Conservation (phyloP, 2,888 invertebrate species). For the Apomyelois bistriatella region DNA sequence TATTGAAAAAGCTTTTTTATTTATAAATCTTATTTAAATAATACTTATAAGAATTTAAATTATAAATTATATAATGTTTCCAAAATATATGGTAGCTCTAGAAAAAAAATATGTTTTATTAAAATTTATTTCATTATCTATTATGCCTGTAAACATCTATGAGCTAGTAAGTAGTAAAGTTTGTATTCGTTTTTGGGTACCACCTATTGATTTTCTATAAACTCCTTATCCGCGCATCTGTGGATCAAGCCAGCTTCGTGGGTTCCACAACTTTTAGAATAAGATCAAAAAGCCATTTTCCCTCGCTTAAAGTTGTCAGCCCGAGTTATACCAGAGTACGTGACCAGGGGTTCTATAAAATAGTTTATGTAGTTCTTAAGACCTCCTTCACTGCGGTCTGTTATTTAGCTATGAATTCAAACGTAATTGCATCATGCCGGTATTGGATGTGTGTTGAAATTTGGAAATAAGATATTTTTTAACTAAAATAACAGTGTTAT, state of each 20-base stretch:
- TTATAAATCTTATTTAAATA: too few species aligned
- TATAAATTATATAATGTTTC: too few species aligned
- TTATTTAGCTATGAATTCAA: slow-evolving; percentile 21
- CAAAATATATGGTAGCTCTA: too few species aligned
- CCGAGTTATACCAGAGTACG: slow-evolving; percentile 59
- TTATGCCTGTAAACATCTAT: neutral
- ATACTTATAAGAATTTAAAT: too few species aligned
- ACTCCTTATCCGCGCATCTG: slow-evolving; percentile 14
- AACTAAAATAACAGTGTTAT: too few species aligned
- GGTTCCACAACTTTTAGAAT: slow-evolving; percentile 31
- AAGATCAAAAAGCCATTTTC: slow-evolving; percentile 66
- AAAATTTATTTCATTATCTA: too few species aligned
- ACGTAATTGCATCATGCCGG: slow-evolving; percentile 10
- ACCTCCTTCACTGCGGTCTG: slow-evolving; percentile 22
- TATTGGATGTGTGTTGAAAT: neutral
- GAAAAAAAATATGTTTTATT: too few species aligned
- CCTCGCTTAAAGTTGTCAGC: slow-evolving; percentile 60
- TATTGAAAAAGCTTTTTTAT: too few species aligned
- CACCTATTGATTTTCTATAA: slow-evolving; percentile 12
- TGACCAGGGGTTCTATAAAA: slow-evolving; percentile 49
- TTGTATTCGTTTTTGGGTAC: neutral
- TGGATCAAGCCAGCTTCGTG: slow-evolving; percentile 17
- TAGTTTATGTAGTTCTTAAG: slow-evolving; percentile 41
- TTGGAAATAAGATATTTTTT: neutral
- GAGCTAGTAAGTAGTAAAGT: neutral